Evolutionary conservation across 2,797 vertebrate species (phyloP), one percentile per base, ranked within the genome.

Genomic region (Argentina silus): DNA sequence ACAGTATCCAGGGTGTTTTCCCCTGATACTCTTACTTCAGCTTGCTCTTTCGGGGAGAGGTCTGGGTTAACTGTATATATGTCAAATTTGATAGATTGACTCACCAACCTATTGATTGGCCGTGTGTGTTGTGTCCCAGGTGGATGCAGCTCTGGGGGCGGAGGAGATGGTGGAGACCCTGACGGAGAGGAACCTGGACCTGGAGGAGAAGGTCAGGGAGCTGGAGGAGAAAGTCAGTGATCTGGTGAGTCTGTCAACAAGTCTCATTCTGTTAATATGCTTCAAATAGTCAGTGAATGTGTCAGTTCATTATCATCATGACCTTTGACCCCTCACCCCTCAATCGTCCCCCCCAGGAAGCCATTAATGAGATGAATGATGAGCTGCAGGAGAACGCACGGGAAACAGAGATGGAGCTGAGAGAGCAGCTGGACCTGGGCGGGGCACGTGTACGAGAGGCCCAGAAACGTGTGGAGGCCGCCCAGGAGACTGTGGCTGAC

Each of bases 101-200:
- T 36, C 27, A 1, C 4, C 27, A 36, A 36, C 27, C 27, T 36
- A 36, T 36, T 36, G 27, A 36, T 4, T 36, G 27, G 27, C 27
- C 4, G 27, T 36, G 27, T 36, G 9, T 47, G 0, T 36, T 12
- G 7, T 77, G 6, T 47, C 23, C 21, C 67, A 98, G 98, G 98
- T 99, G 86, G 98, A 99, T 12, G 97, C 97, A 51, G 97, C 97
- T 3, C 85, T 99, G 75, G 98, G 97, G 0, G 96, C 98, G 0
- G 97, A 99, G 83, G 98, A 99, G 91, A 99, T 99, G 98, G 97
- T 99, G 81, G 98, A 99, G 90, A 99, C 94, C 0, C 91, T 99
- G 79, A 97, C 97, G 0, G 97, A 98, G 86, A 94, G 98, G 69
- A 99, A 97, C 89, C 90, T 99, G 2, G 97, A 99, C 78, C 92